phyloP scores from a whole-genome alignment of 2,888 invertebrate genomes.

The Pardosa pseudoannulata region DNA sequence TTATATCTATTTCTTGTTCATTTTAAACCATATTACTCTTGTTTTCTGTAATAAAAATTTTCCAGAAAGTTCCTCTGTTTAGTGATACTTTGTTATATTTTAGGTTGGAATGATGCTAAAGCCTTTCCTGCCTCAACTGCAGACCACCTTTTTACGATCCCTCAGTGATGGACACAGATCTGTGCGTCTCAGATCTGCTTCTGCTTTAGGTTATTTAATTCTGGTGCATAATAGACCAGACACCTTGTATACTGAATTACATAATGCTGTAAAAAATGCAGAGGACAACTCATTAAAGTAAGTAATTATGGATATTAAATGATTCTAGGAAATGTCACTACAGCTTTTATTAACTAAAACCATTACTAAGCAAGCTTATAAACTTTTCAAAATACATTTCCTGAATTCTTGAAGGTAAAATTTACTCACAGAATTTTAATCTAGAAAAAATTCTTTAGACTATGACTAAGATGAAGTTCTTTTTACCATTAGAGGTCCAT shows the following conservation, averaged over 20 bases:
- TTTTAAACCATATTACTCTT: neutral
- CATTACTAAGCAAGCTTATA: no score
- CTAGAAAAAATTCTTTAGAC: no score
- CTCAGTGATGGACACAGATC: conserved; percentile 91
- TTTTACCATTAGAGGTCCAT: no score
- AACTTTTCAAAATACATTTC: no score
- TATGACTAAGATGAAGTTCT: no score
- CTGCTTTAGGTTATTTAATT: conserved; percentile 90
- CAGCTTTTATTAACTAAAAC: no score
- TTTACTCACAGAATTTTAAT: no score
- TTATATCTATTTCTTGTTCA: no score
- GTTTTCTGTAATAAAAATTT: neutral
- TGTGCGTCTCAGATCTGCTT: conserved; percentile 92
- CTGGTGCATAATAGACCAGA: conserved; percentile 95
- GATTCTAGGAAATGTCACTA: no score
- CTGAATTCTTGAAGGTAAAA: no score
- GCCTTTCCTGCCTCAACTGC: conserved; percentile 98
- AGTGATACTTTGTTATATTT: no score
- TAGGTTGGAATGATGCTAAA: conserved; percentile 95
- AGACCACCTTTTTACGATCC: conserved; percentile 98
- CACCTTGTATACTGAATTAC: conserved; percentile 94
- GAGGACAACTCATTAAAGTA: conserved; percentile 86
- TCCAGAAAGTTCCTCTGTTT: no score
- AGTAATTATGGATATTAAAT: neutral
- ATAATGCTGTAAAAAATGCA: conserved; percentile 88